Conservation (phyloP, 2,797 vertebrate species). For the Pipistrellus pygmaeus region DNA sequence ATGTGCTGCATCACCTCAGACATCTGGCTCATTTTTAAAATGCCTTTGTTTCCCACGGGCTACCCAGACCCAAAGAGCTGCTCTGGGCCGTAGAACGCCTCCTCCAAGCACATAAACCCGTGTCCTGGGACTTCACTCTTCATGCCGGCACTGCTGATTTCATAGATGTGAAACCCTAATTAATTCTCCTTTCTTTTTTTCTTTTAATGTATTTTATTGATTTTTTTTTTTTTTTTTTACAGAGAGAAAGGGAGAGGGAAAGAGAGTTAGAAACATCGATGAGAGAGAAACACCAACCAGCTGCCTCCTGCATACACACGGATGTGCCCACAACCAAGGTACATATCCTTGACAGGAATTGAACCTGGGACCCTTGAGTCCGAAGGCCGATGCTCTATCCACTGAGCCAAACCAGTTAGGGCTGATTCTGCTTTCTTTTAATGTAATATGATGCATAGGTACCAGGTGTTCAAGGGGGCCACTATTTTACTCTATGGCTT, state of each 20-base stretch:
- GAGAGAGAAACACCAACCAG: too few species aligned
- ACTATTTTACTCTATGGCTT: not conserved
- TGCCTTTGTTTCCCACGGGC: not conserved
- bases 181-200: not conserved
- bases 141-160: not conserved
- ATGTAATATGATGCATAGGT: not conserved
- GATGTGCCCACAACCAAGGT: too few species aligned
- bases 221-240: too few species aligned
- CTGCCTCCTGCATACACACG: too few species aligned
- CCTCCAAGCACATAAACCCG: not conserved
- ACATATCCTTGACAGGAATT: too few species aligned
- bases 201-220: too few species aligned
- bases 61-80: not conserved
- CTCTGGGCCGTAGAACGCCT: not conserved
- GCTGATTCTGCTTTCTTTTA: not conserved
- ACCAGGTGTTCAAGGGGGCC: not conserved
- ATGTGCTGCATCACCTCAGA: not conserved
- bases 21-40: not conserved
- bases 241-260: too few species aligned
- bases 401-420: too few species aligned
- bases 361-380: too few species aligned
- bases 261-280: too few species aligned
- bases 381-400: too few species aligned
- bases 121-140: not conserved
- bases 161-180: not conserved